phyloP scores from a whole-genome alignment of 2,113 vertebrate species.

The Entomyzon cyanotis region DNA sequence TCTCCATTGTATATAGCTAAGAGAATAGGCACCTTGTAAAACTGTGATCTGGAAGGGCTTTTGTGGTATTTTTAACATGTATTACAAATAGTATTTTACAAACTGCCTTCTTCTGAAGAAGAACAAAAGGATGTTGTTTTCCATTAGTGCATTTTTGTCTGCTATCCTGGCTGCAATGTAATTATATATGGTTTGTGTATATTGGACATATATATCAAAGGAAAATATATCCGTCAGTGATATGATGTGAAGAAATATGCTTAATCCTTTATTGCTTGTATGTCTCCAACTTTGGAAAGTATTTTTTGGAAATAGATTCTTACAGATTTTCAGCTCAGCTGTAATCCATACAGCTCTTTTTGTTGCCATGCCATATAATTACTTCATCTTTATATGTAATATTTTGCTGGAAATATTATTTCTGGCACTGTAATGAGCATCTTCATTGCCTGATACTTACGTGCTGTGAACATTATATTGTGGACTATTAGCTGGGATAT shows the following conservation, averaged over 20 bases:
- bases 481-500: constrained; percentile 43
- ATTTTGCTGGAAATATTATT: constrained; percentile 55
- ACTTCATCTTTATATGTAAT: constrained; percentile 47
- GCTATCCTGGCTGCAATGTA: not conserved
- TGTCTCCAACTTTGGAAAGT: not conserved
- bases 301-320: constrained; percentile 16
- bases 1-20: not conserved
- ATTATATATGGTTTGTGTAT: not conserved
- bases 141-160: not conserved
- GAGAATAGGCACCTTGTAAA: not conserved
- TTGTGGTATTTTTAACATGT: not conserved
- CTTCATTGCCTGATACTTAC: constrained; percentile 39
- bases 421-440: constrained; percentile 48
- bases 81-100: not conserved
- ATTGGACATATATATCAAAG: not conserved
- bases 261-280: not conserved
- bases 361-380: constrained; percentile 52
- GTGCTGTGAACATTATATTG: constrained; percentile 28
- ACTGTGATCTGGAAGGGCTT: not conserved
- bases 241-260: not conserved
- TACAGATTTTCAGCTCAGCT: constrained; percentile 22
- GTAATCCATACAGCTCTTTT: constrained; percentile 19
- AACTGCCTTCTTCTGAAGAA: not conserved
- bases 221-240: not conserved
- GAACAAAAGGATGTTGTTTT: not conserved